phyloP scores from a whole-genome alignment of 2,113 vertebrate genomes.

The Thamnaconus septentrionalis region DNA sequence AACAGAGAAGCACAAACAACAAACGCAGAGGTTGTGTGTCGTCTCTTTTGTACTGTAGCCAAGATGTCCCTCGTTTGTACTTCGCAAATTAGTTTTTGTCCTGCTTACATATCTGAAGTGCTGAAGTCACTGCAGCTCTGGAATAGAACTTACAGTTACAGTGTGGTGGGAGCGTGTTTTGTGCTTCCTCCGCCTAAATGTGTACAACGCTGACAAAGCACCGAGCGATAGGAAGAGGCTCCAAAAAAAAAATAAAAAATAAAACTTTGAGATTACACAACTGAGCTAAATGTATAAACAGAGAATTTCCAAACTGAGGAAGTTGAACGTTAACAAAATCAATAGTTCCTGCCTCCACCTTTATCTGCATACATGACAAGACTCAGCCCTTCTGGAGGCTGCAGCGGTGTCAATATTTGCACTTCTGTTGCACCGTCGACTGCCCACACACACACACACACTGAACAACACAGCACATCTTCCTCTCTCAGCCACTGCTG shows the following conservation, averaged over 20 bases:
- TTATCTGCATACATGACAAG: slow-evolving; percentile 9
- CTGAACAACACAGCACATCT: slow-evolving; percentile 18
- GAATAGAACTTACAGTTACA: not conserved
- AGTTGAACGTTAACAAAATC: slow-evolving; percentile 26
- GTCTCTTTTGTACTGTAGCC: no score
- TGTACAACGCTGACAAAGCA: not conserved
- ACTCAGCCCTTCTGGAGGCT: not conserved
- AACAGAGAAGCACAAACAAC: no score
- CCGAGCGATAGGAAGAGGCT: not conserved
- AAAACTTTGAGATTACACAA: slow-evolving; percentile 25
- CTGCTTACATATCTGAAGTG: no score
- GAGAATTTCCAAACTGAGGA: slow-evolving; percentile 18
- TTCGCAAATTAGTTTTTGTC: no score
- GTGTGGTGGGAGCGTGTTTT: no score
- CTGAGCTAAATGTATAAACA: slow-evolving; percentile 33
- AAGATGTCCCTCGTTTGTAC: not conserved
- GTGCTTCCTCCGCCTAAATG: no score
- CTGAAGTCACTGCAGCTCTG: not conserved
- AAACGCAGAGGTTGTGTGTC: no score
- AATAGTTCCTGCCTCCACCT: slow-evolving; percentile 36
- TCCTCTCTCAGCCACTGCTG: slow-evolving; percentile 10
- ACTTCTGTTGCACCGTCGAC: slow-evolving; percentile 40
- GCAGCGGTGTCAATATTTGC: slow-evolving; percentile 47
- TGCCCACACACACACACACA: slow-evolving; percentile 31
- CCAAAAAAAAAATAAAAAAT: not conserved